Evolutionary conservation across 2,797 vertebrate genomes (phyloP), one percentile per base, ranked within the genome.

Genomic region (Spatula versicolor): DNA sequence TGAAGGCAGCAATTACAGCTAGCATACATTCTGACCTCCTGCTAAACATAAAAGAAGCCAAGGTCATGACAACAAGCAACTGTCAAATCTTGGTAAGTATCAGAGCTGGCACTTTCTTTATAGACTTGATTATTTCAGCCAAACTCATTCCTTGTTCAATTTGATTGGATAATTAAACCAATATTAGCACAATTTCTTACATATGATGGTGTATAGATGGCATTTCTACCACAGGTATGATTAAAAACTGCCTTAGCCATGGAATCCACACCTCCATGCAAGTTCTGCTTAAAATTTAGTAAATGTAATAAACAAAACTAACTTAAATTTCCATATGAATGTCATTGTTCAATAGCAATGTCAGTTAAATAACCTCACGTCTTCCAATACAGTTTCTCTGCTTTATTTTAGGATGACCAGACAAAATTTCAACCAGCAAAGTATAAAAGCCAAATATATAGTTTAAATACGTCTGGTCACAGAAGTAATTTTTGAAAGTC

Each of bases 141-240:
- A 95, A 95, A 95, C 66, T 96, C 45, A 96, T 96, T 96, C 97
- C 76, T 89, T 86, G 63, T 96, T 95, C 96, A 92, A 74, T 96
- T 94, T 92, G 88, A 91, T 79, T 91, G 68, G 67, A 75, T 97
- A 97, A 97, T 96, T 96, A 97, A 97, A 96, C 81, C 81, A 75
- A 37, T 56, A 91, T 92, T 93, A 91, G 67, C 85, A 83, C 37
- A 52, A 81, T 95, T 96, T 89, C 84, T 87, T 77, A 41, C 58
- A 58, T 62, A 23, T 13, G 35, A 58, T 48, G 59, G 33, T 33
- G 43, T 46, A 52, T 3, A 58, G 60, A 82, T 31, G 58, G 67
- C 77, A 83, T 78, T 60, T 33, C 71, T n/a, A 62, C 54, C 7
- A 3, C 31, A 25, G 22, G 35, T 1, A 43, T 33, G 39, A 45